Evolutionary conservation across 2,888 invertebrate genomes (phyloP), one percentile per base, ranked within the genome.

Genomic region (Zaprionus obscuricornis): DNA sequence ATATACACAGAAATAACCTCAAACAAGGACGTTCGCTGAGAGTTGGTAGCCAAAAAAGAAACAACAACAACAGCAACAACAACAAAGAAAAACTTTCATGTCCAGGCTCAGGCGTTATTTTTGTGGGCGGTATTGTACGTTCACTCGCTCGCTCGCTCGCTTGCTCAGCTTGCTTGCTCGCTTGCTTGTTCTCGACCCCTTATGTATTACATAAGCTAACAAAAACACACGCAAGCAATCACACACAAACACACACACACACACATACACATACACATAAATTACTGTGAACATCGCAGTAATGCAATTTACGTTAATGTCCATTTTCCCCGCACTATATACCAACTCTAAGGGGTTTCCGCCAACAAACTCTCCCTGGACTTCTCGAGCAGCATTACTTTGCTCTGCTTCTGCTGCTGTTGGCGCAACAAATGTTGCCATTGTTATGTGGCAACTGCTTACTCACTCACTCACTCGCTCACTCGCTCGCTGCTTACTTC

Each of bases 351-450:
- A 39, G 18, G 26, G 33, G 14, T 34, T 16, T 43, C 27, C 43
- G n/a, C n/a, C 22, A 27, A 31, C 22, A 39, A 50, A 54, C 45
- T 11, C 22, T 4, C 8, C 26, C 33, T 47, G 42, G 20, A 22
- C 42, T 36, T 31, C 46, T 36, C 43, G 47, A 37, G 34, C 33
- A 26, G 22, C 72, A 62, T 82, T 78, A 82, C 76, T 78, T 78
- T 50, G 56, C 52, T 36, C 69, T 56, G 54, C 42, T 52, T 24
- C 40, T 14, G 17, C 34, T 27, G 46, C 24, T 26, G 18, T 36
- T 73, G 73, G 72, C 78, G 83, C 83, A 83, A 83, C 83, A 83
- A 83, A 83, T 83, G 85, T 84, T 84, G 84, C 74, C 66, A 74
- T 76, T 82, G 74, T 65, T 57, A 45, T 57, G 24, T 52, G 14